Evolutionary conservation across 2,797 vertebrate genomes (phyloP).

Genomic region (Eulemur rubriventer): DNA sequence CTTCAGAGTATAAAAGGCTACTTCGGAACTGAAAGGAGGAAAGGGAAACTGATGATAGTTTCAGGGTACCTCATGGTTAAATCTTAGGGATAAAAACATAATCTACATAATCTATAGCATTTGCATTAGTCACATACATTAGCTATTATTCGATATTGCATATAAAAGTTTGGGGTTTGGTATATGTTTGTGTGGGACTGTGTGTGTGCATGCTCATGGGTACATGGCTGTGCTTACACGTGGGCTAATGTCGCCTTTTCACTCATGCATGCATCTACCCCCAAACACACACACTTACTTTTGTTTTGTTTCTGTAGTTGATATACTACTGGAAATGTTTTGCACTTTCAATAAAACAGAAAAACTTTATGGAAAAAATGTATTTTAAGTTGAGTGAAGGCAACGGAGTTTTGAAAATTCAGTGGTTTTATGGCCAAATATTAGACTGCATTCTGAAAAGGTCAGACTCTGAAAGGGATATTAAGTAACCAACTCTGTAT

Average conservation of each 20-base stretch:
- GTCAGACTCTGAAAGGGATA: conserved; percentile 76
- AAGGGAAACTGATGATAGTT: neutral
- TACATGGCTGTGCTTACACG: neutral
- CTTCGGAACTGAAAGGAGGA: neutral
- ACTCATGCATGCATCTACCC: neutral
- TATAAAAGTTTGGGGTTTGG: neutral
- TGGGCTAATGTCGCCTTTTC: neutral
- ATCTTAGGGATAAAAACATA: neutral
- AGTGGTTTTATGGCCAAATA: conserved; percentile 72
- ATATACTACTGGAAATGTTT: neutral
- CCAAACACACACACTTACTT: neutral
- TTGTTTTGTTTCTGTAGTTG: conserved; percentile 15
- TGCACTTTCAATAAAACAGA: conserved; percentile 34
- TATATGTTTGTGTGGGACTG: neutral
- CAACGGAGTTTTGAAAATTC: conserved; percentile 75
- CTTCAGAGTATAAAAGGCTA: neutral
- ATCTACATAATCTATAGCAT: neutral
- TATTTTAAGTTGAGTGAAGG: conserved; percentile 46
- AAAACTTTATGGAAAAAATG: conserved; percentile 8
- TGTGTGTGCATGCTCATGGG: neutral
- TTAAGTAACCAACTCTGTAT: conserved; percentile 71
- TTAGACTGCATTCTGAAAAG: conserved; percentile 82
- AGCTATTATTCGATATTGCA: neutral
- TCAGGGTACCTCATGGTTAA: neutral
- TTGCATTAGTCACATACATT: neutral